phyloP scores from a whole-genome alignment of 2,113 vertebrate genomes.

The Brachirus orientalis region DNA sequence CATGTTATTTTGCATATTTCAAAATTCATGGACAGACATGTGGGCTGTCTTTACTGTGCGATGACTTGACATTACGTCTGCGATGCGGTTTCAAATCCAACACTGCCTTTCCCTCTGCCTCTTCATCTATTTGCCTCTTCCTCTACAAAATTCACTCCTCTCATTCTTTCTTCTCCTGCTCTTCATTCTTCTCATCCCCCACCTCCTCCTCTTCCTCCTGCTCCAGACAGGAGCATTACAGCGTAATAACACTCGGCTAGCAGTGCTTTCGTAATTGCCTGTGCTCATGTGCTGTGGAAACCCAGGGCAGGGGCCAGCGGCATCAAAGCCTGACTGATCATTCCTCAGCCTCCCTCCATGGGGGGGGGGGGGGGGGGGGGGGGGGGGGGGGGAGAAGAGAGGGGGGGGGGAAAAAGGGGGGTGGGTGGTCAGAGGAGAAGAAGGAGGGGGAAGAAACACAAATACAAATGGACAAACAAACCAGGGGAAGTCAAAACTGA shows the following conservation, averaged over 20 bases:
- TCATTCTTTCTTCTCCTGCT: conserved; percentile 3
- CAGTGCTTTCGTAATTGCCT: conserved; percentile 73
- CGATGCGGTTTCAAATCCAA: not conserved
- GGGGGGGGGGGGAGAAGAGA: not conserved
- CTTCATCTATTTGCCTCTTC: not conserved
- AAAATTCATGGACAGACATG: not conserved
- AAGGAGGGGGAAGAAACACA: conserved; percentile 56
- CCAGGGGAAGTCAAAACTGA: conserved; percentile 72
- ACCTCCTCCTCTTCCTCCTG: conserved; percentile 30
- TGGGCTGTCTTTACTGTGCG: not conserved
- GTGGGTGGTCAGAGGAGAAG: conserved; percentile 7
- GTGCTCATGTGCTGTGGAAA: conserved; percentile 74
- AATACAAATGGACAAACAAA: conserved; percentile 81
- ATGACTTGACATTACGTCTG: not conserved
- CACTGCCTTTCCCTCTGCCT: not conserved
- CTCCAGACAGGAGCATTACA: conserved; percentile 61
- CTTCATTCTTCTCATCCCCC: conserved; percentile 17
- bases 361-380: conserved; percentile 21
- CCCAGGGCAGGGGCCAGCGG: conserved; percentile 71
- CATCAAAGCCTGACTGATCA: conserved; percentile 80
- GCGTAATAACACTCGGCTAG: conserved; percentile 70
- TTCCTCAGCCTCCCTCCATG: conserved; percentile 66
- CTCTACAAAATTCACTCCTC: not conserved
- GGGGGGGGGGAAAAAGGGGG: too few relatives aligned
- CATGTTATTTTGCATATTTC: conserved; percentile 6